These are phyloP conservation scores for Falco punctatus DNA, from an alignment of 2,113 vertebrate species.

Conservation along the genomic window DNA sequence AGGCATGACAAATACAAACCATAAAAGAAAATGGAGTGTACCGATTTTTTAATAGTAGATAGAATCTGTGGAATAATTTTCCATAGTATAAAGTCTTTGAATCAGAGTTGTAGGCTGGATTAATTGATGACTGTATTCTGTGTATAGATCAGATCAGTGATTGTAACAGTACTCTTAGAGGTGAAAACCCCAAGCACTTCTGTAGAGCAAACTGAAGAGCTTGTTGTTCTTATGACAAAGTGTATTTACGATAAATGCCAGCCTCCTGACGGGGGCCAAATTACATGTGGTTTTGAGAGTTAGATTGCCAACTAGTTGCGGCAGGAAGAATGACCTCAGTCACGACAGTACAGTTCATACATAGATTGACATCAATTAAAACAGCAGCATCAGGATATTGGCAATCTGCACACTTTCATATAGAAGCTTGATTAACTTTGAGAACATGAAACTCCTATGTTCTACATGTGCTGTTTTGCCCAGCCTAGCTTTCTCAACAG, in stretches of 20 bases:
- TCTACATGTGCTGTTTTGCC: neutral
- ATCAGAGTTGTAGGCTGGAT: neutral
- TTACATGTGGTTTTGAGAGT: accelerated
- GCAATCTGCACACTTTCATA: neutral
- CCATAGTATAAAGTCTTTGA: neutral
- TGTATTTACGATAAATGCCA: neutral
- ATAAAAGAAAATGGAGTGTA: neutral
- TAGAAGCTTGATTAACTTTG: neutral
- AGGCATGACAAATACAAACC: neutral
- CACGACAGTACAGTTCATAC: neutral
- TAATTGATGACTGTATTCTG: neutral
- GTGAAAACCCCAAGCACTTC: neutral
- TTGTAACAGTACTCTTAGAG: neutral
- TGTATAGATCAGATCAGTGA: neutral
- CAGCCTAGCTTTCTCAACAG: neutral
- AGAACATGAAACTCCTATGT: neutral
- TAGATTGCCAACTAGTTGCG: neutral
- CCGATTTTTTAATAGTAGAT: neutral
- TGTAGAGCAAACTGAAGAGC: constrained; percentile 47
- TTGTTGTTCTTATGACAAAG: neutral
- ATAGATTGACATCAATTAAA: neutral
- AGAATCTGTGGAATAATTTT: neutral
- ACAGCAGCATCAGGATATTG: neutral
- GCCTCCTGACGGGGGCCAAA: neutral
- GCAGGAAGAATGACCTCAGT: neutral